Conservation (phyloP, 2,888 invertebrate species). For the Alsophila aescularia region DNA sequence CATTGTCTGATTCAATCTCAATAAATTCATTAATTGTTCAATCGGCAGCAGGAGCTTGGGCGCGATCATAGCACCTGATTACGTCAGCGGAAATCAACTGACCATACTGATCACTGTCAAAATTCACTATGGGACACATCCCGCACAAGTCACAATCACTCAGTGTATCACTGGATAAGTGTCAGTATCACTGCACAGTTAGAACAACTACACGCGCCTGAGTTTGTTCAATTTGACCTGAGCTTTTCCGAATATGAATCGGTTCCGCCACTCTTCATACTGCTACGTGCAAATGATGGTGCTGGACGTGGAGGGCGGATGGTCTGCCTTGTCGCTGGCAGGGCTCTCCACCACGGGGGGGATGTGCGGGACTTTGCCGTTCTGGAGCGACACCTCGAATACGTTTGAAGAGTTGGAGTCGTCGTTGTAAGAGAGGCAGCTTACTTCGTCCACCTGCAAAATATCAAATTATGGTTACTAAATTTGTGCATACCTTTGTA, state of each 20-base stretch:
- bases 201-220: slow-evolving; percentile 24
- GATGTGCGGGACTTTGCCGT: slow-evolving; percentile 41
- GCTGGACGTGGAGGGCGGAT: slow-evolving; percentile 58
- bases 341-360: slow-evolving; percentile 37
- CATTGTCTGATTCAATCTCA: background rate
- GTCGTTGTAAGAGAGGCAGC: slow-evolving; percentile 73
- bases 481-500: no score
- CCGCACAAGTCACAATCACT: background rate
- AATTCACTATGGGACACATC: background rate
- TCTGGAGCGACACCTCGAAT: slow-evolving; percentile 68
- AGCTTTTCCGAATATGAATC: slow-evolving; percentile 72
- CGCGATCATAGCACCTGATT: background rate
- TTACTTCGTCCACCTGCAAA: slow-evolving; percentile 73
- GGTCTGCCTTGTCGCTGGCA: slow-evolving; percentile 47
- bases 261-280: slow-evolving; percentile 72
- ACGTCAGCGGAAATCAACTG: background rate
- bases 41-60: background rate
- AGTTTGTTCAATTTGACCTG: slow-evolving; percentile 46
- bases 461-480: background rate
- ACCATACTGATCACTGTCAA: background rate
- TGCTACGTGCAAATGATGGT: slow-evolving; percentile 78
- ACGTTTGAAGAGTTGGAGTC: slow-evolving; percentile 78
- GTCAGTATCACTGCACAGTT: slow-evolving; percentile 17
- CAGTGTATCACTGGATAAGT: background rate
- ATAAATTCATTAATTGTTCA: background rate